Base-by-base conservation (phyloP, 2,113 vertebrate genomes). In the Lasiurus borealis region DNA sequence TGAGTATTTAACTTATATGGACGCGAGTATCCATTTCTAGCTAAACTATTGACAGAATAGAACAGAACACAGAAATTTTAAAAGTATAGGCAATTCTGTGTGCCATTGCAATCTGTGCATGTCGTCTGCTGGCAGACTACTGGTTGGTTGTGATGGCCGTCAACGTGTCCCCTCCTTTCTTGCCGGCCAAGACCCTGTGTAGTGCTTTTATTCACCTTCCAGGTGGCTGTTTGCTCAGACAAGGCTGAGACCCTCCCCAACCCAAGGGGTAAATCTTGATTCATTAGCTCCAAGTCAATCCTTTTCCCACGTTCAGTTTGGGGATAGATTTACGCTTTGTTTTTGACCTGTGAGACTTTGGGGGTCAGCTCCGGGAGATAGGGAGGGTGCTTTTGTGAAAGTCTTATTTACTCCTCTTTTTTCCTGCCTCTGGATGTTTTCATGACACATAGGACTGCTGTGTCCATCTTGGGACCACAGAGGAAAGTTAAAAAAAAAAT, bases 341-440 rank as follows among this genome's bases (percentile, higher is more conserved):
- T 71, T 84, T 88, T 91, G 19, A 73, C 40, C 11, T 25, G 57
- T 75, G 71, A 90, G 23, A 71, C 3, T 80, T 59, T 27, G 16
- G 12, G 40, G 18, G 1, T 62, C 54, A 21, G 44, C 62, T 44
- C 59, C 27, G 21, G 23, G 29, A 23, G 19, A 14, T 77, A 8
- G 44, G 15, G 21, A 19, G 8, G 11, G 10, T 90, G 8, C 23
- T 46, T 69, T 73, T 5, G 31, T 31, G 27, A 46, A 76, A 66
- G 75, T 10, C 9, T 31, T 83, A 31, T 77, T 88, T 40, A 64
- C 46, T 66, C 12, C 25, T 68, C 34, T 10, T 18, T 34, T 95
- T 92, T 75, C 40, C 52, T 64, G 34, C 5, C n/a, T 72, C 85
- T 85, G 80, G 69, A 21, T 44, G 69, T 88, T 96, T 89, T 66